Evolutionary conservation across 2,113 vertebrate species (phyloP), one percentile per base, ranked within the genome.

Genomic region (Procapra przewalskii): DNA sequence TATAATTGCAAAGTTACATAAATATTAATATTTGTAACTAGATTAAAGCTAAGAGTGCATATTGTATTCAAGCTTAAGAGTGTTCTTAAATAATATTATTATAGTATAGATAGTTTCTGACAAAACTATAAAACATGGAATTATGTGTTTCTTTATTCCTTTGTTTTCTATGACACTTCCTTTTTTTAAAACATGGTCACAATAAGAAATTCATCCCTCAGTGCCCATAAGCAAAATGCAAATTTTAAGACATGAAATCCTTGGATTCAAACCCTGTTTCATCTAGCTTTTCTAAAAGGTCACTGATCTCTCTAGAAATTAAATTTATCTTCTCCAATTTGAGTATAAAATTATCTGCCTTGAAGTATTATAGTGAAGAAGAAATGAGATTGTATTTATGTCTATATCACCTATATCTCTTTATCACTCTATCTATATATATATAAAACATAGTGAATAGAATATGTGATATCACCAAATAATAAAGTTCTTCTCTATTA

Each of bases 401-500:
- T 67, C 57, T 40, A 23, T 54, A 54, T 79, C 0, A 88, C 13
- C 33, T 36, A 45, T 17, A 29, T 59, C 5, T 67, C 64, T 67
- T 33, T n/a, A 19, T n/a, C 1, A 0, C 6, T 57, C 55, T 57
- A 12, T 64, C 82, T 27, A 27, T 59, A 1, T 55, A 62, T 54
- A 13, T 82, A 52, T 43, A 85, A 59, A 64, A 45, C 17, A 50
- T 11, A 60, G 9, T 75, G 7, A 62, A 15, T 43, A 25, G 2
- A 25, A 43, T 64, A 36, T 48, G 7, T 0, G 17, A 59, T 90
- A 79, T 54, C 29, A 90, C 16, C 14, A 85, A 94, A 62, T 52
- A 91, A 55, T 29, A 92, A 90, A 90, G 16, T 1, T 64, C 7
- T 8, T 71, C 5, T 62, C 1, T 6, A 52, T 59, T 81, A 71